Base-by-base conservation (phyloP, 64 coral and sea anemone genomes). In the Actinia equina region DNA sequence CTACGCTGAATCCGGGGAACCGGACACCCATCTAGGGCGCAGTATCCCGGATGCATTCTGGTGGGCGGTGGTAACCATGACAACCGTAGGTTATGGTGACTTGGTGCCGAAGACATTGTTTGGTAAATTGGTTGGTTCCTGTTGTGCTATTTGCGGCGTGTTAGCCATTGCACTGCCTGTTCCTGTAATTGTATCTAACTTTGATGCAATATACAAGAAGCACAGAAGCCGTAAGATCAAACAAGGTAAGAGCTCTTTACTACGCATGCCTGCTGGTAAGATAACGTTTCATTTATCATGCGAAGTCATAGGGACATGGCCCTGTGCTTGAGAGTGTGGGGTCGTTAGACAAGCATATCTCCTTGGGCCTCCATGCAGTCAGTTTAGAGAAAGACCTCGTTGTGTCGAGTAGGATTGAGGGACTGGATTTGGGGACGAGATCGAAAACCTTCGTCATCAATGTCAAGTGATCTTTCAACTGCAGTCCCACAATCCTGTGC, bases 51-150 rank as follows among this genome's bases (percentile, higher is more conserved):
- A 93, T 85, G 88, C 94, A 0, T 96, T 96, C 43, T 96, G 94
- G 94, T 96, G 94, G 94, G 94, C 94, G 5, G 43, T 96, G 19
- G 94, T 96, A 82, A 96, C 94, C 55, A 96, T 96, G 94, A 96
- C 94, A 81, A 96, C 94, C 2, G 94, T 96, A 5, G 94, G 94
- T 18, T 96, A 96, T 88, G 94, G 94, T 56, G 94, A 96, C 30
- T 22, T 93, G 59, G 89, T 87, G 20, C 94, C 94, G 16, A 89
- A 93, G 83, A 93, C 94, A 25, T 84, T 96, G 9, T 96, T 91
- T 91, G 94, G 94, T 9, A 96, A 96, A 79, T 20, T 96, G 23
- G 94, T 96, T 65, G 94, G 94, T 2, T 96, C 94, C 7, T 87
- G 94, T 17, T 96, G 94, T 82, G 94, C 94, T 17, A 27, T 96